Percentiles rank a stretch among this genome's conserved stretches.
These are phyloP conservation scores for Formica selysi DNA, from an alignment of 1,140 invertebrate species.

Conservation along the genomic window DNA sequence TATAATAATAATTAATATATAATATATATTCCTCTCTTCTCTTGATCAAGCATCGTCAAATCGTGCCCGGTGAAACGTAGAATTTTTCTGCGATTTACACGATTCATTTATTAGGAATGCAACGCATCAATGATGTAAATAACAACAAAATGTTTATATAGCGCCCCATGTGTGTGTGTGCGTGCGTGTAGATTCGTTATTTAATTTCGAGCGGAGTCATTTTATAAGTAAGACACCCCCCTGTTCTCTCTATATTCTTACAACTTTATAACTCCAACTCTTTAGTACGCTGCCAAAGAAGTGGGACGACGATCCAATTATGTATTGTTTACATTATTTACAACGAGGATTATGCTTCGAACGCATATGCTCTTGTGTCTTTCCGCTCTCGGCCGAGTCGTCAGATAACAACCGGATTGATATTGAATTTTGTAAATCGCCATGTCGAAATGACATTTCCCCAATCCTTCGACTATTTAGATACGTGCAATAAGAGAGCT, in stretches of 20 bases:
- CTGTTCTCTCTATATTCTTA: slow-evolving; percentile 27
- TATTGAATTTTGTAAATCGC: slow-evolving; percentile 69
- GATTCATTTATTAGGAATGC: slow-evolving; percentile 20
- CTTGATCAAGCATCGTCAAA: slow-evolving; percentile 32
- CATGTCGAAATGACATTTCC: slow-evolving; percentile 34
- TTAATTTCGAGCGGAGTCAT: slow-evolving; percentile 52
- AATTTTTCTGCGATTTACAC: slow-evolving; percentile 25
- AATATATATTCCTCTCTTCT: slow-evolving; percentile 46
- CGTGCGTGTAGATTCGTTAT: slow-evolving; percentile 53
- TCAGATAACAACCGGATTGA: slow-evolving; percentile 22
- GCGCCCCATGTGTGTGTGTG: not conserved
- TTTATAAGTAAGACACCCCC: slow-evolving; percentile 14
- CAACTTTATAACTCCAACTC: slow-evolving; percentile 43
- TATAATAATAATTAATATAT: slow-evolving; percentile 42
- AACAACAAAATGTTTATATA: slow-evolving; percentile 67
- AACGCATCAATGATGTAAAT: slow-evolving; percentile 63
- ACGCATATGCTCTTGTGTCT: slow-evolving; percentile 44
- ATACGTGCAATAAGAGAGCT: slow-evolving; percentile 63
- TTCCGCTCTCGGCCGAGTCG: not conserved
- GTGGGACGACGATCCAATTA: slow-evolving; percentile 46
- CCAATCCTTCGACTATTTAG: slow-evolving; percentile 14
- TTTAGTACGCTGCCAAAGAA: slow-evolving; percentile 65
- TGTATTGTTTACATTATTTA: slow-evolving; percentile 64
- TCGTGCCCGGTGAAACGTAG: slow-evolving; percentile 25
- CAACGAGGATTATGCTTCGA: slow-evolving; percentile 50